Evolutionary conservation across 2,888 invertebrate species (phyloP).

Genomic region (Toxonevra muliebris): DNA sequence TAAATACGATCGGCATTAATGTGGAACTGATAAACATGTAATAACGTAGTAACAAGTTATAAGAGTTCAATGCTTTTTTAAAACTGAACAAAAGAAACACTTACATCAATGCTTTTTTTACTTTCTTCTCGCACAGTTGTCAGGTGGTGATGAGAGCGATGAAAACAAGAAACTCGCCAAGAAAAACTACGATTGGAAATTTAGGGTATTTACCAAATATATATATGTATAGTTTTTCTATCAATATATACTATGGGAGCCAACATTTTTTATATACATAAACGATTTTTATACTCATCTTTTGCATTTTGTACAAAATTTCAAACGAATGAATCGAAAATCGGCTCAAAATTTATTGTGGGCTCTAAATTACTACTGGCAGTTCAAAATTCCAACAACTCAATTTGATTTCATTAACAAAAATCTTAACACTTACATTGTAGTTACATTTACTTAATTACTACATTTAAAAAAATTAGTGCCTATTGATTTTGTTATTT

Average conservation of each 20-base stretch:
- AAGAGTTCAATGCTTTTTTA: constrained; percentile 16
- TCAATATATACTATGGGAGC: background rate
- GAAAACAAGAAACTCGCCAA: constrained; percentile 60
- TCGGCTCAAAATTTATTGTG: background rate
- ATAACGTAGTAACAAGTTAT: constrained; percentile 1
- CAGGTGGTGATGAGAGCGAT: constrained; percentile 62
- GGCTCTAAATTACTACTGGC: no score
- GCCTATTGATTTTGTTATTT: no score
- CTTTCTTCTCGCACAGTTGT: constrained; percentile 48
- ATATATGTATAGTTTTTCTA: constrained; percentile 26
- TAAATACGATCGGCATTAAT: constrained; percentile 22
- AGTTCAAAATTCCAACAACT: no score
- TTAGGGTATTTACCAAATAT: constrained; percentile 66
- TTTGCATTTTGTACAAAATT: constrained; percentile 16
- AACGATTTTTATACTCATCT: constrained; percentile 16
- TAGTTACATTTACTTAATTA: no score
- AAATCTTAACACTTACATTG: no score
- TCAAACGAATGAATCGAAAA: constrained; percentile 1
- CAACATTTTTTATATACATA: constrained; percentile 10
- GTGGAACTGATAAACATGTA: constrained; percentile 23
- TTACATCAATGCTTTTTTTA: constrained; percentile 25
- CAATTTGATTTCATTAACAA: no score
- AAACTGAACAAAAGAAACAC: constrained; percentile 11
- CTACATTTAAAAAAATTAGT: no score
- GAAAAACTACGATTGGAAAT: constrained; percentile 69